phyloP scores from a whole-genome alignment of 2,888 invertebrate genomes.

The Erannis defoliaria region DNA sequence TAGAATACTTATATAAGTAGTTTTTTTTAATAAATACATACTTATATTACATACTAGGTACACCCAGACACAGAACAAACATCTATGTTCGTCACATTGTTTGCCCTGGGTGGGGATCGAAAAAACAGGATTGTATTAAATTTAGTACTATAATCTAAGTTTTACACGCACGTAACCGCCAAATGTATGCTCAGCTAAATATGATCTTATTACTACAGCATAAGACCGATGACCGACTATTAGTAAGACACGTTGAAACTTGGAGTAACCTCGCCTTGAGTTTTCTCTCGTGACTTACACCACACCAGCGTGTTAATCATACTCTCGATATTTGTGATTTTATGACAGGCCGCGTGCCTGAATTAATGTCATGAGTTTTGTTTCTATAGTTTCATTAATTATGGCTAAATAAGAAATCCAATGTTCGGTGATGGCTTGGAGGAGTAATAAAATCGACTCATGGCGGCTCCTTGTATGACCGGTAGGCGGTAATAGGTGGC shows the following conservation, averaged over 20 bases:
- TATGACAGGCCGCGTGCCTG: conserved; percentile 62
- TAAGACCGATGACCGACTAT: too few species aligned
- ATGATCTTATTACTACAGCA: too few species aligned
- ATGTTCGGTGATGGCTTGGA: conserved; percentile 23
- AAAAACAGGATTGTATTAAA: too few species aligned
- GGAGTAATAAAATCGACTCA: conserved; percentile 28
- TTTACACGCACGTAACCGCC: too few species aligned
- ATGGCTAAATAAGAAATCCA: conserved; percentile 43
- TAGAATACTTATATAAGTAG: neutral
- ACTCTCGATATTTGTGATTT: conserved; percentile 65
- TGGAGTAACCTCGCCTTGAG: too few species aligned
- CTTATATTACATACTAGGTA: neutral
- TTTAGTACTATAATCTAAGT: too few species aligned
- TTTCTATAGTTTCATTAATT: conserved; percentile 37
- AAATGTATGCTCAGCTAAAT: too few species aligned
- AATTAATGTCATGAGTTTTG: conserved; percentile 42
- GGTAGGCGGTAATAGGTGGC: conserved; percentile 16
- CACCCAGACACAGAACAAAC: neutral
- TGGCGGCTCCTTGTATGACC: conserved; percentile 15
- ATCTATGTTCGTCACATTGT: too few species aligned
- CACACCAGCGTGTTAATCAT: conserved; percentile 59
- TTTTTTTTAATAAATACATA: neutral
- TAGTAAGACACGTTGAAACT: too few species aligned
- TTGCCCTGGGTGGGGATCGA: too few species aligned
- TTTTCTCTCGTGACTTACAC: conserved; percentile 39